Percentiles rank a stretch among this genome's conserved stretches.
These are phyloP conservation scores for Morelia viridis DNA, from an alignment of 2,797 vertebrate genomes.

Conservation along the genomic window DNA sequence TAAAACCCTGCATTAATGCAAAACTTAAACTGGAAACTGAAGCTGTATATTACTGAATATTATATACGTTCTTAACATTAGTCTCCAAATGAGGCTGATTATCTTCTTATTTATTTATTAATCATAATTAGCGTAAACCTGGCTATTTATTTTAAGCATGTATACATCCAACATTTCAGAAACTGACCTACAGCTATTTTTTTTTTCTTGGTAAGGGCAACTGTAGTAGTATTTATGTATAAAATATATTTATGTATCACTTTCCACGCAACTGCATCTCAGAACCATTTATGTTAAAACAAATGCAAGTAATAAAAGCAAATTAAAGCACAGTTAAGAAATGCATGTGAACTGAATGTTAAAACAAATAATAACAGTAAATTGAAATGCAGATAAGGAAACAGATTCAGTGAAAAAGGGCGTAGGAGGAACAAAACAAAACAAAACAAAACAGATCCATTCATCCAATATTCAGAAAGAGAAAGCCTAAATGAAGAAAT, in stretches of 20 bases:
- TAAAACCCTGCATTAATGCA: conserved; percentile 28
- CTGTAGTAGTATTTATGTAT: neutral
- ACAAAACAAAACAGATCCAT: neutral
- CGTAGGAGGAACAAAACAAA: neutral
- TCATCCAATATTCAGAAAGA: neutral
- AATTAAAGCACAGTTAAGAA: neutral
- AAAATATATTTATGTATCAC: neutral
- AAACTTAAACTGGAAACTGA: neutral
- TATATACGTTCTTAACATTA: neutral
- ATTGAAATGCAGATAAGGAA: neutral
- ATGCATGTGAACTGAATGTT: neutral
- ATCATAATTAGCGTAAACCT: neutral
- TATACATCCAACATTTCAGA: neutral
- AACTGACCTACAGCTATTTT: neutral
- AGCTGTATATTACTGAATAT: neutral
- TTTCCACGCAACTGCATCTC: neutral
- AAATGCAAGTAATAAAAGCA: neutral
- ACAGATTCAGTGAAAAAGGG: neutral
- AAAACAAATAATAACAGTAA: neutral
- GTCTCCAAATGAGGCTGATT: fast-evolving
- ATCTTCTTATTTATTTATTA: neutral
- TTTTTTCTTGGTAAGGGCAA: neutral
- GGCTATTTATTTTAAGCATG: neutral
- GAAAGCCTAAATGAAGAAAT: neutral
- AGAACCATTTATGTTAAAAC: neutral